A percentile compares a stretch with the other conserved stretches of the same genome.
phyloP scores from a whole-genome alignment of 2,113 vertebrate genomes.

The Neogale vison region DNA sequence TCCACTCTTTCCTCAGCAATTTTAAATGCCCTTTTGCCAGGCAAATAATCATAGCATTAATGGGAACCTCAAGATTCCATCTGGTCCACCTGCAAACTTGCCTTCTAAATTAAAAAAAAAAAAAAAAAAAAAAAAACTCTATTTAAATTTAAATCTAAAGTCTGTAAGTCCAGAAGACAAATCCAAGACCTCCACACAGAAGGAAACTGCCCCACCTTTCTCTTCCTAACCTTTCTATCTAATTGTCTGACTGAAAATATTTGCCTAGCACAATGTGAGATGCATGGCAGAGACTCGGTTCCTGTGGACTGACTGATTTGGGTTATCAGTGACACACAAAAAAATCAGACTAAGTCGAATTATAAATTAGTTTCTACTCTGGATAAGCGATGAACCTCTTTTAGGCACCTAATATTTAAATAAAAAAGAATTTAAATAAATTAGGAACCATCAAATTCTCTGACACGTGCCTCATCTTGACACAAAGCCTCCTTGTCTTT shows the following conservation, averaged over 20 bases:
- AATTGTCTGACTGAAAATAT: not conserved
- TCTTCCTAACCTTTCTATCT: not conserved
- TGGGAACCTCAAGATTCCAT: not conserved
- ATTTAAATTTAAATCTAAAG: not conserved
- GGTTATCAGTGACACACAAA: not conserved
- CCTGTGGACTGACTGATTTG: not conserved
- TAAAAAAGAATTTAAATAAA: conserved; percentile 50
- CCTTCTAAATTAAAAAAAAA: not conserved
- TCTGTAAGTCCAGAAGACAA: not conserved
- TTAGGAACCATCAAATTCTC: conserved; percentile 24
- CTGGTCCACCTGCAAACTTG: not conserved
- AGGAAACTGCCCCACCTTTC: not conserved
- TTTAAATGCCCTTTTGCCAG: conserved; percentile 13
- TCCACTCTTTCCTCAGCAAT: not conserved
- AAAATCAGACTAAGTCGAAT: not conserved
- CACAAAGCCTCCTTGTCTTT: conserved; percentile 21
- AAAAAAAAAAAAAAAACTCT: not conserved
- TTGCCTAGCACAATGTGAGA: not conserved
- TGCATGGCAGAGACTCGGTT: not conserved
- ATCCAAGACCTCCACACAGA: not conserved
- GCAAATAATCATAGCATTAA: not conserved
- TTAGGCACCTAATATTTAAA: conserved; percentile 33
- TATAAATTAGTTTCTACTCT: conserved; percentile 55
- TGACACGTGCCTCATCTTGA: not conserved
- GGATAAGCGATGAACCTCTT: not conserved